Base-by-base conservation (phyloP, 2,797 vertebrate genomes). In the Etheostoma perlongum region DNA sequence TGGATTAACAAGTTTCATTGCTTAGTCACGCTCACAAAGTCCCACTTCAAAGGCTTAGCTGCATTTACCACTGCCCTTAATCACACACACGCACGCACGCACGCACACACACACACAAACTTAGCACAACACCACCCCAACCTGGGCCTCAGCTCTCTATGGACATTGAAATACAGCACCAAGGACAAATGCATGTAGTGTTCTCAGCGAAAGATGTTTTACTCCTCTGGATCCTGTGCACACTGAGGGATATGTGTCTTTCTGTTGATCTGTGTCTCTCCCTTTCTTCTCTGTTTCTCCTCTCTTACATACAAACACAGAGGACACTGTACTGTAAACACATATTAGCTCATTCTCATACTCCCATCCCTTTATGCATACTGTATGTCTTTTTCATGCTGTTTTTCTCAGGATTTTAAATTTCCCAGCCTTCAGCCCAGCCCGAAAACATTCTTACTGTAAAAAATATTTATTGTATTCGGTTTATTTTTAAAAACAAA, bases 1-100 rank as follows among this genome's bases (percentile, higher is more conserved):
- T 87, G 94, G 95, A 95, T 96, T 95, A 95, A 83, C 60, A 74
- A 78, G 69, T 93, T 93, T 94, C 88, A 95, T 91, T 94, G 94
- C 94, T 93, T 93, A 95, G 90, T 95, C 95, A 95, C 78, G 91
- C 94, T 94, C 88, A 86, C 86, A 93, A 88, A 92, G 84, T 81
- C 79, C 82, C 72, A 91, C 92, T 93, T 94, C 93, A 94, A 93
- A 95, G 93, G 76, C 47, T 81, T 81, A 64, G 79, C 81, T 81
- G 85, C 84, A 86, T 90, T 91, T 90, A 88, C 84, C 82, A 76
- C 84, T 84, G 79, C 81, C 49, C 68, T 84, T 83, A 85, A 60
- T 81, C 77, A 72, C 70, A 63, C 73, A 81, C 66, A 80, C 69
- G 78, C 77, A 76, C 72, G 78, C 71, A 76, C 77, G 76, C 67